Percentiles rank a stretch among this genome's conserved stretches.
phyloP scores from a whole-genome alignment of 2,113 vertebrate species.

The Chauna torquata region DNA sequence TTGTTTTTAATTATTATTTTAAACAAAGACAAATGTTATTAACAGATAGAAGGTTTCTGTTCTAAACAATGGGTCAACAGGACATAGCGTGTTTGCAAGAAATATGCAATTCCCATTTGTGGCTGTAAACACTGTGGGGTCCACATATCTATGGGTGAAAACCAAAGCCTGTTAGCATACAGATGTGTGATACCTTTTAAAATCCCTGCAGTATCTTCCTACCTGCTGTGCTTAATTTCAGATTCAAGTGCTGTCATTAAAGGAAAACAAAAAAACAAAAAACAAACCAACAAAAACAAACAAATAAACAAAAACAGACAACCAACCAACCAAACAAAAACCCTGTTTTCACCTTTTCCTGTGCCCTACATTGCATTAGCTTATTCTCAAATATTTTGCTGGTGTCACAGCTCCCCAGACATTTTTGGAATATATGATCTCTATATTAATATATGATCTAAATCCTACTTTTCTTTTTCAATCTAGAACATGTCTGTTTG shows the following conservation, averaged over 20 bases:
- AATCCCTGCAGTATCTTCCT: slow-evolving; percentile 59
- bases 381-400: slow-evolving; percentile 24
- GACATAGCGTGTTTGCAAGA: slow-evolving; percentile 25
- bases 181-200: slow-evolving; percentile 58
- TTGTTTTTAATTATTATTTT: no score
- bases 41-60: background rate
- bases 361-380: slow-evolving; percentile 44
- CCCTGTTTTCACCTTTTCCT: slow-evolving; percentile 43
- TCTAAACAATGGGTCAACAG: slow-evolving; percentile 56
- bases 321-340: background rate
- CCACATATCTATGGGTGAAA: slow-evolving; percentile 25
- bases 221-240: slow-evolving; percentile 72
- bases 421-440: slow-evolving; percentile 13
- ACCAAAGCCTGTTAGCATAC: slow-evolving; percentile 65
- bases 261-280: background rate
- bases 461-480: background rate
- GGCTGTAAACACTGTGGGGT: slow-evolving; percentile 63
- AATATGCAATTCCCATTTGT: slow-evolving; percentile 55
- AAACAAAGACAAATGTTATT: background rate
- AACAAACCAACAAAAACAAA: background rate
- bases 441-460: no score
- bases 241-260: slow-evolving; percentile 68
- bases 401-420: background rate
- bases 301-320: no score
- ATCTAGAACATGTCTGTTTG: background rate